Base-by-base conservation (phyloP, 2,888 invertebrate species). In the Cyrtodaria siliqua region DNA sequence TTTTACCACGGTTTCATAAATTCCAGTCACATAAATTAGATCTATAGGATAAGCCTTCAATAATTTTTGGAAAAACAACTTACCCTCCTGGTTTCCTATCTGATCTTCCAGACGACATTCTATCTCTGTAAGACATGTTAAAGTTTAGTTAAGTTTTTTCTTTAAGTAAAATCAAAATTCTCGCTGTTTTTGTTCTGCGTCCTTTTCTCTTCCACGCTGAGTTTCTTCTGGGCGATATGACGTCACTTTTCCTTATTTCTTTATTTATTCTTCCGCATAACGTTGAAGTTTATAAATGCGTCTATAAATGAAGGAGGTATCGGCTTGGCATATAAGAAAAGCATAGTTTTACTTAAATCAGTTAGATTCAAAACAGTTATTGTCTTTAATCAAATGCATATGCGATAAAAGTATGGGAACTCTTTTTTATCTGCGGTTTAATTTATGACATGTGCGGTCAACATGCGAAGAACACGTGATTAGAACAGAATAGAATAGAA, bases 91-190 rank as follows among this genome's bases (percentile, higher is more conserved):
- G 57, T 84, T 86, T 86, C 63, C 90, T 83, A 49, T 89, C 89
- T 40, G 88, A 86, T 74, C 90, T 62, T n/a, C 90, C 87, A 16
- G 86, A 75, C 8, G 86, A 85, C 79, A 83, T 84, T 84, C 90
- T 81, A 53, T 88, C 90, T 84, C 87, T 89, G 85, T 83, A 86
- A 29, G 89, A 89, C 87, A 88, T 89, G 20, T 44, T 82, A 26
- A 26, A 55, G 2, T 50, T 61, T 8, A 4, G 16, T 49, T 44
- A 16, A 33, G 33, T 33, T 33, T 4, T 4, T 33, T 8, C 33
- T 33, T 33, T 33, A 33, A 33, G 12, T 33, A 8, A 33, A 33
- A 33, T 33, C 33, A 12, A n/a, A n/a, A n/a, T 33, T 33, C 33
- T 33, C 12, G 6, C 33, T 33, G 33, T 33, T 27, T 12, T 18